A percentile compares a stretch with the other conserved stretches of the same genome.
phyloP scores from a whole-genome alignment of 2,797 vertebrate species.

The Octomys mimax region DNA sequence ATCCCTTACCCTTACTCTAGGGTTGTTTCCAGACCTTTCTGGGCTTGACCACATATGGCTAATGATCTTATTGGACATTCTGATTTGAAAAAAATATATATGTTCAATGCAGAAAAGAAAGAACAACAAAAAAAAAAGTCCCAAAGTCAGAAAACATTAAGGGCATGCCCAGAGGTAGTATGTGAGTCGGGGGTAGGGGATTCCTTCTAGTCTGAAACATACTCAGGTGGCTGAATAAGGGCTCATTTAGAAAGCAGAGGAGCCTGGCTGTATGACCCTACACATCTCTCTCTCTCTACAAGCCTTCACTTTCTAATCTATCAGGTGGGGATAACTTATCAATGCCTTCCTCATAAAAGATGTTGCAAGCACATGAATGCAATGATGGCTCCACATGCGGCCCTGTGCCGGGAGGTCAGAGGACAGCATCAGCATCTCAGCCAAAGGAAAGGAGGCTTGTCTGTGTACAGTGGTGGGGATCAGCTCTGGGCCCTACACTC shows the following conservation, averaged over 20 bases:
- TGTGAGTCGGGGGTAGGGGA: neutral
- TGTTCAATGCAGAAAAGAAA: neutral
- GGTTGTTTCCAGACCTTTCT: constrained; percentile 36
- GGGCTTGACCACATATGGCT: constrained; percentile 1
- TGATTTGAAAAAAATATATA: constrained; percentile 47
- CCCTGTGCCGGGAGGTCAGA: neutral
- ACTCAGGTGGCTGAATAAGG: neutral
- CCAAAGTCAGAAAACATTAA: constrained; percentile 24
- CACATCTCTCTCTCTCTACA: neutral
- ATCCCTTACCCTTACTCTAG: neutral
- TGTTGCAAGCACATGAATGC: neutral
- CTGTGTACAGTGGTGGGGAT: neutral
- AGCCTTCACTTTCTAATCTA: constrained; percentile 48
- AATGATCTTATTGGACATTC: constrained; percentile 49
- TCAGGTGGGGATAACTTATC: neutral
- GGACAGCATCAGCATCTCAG: neutral
- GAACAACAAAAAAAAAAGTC: no score
- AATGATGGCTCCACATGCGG: neutral
- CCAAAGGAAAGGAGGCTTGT: neutral
- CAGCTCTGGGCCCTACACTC: neutral
- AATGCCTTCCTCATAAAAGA: neutral
- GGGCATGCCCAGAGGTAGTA: neutral
- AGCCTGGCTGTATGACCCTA: neutral
- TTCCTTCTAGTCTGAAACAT: constrained; percentile 18
- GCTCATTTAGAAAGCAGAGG: constrained; percentile 10